Evolutionary conservation across 2,888 invertebrate species (phyloP).

Genomic region (Drosophila nr. perissopoda): DNA sequence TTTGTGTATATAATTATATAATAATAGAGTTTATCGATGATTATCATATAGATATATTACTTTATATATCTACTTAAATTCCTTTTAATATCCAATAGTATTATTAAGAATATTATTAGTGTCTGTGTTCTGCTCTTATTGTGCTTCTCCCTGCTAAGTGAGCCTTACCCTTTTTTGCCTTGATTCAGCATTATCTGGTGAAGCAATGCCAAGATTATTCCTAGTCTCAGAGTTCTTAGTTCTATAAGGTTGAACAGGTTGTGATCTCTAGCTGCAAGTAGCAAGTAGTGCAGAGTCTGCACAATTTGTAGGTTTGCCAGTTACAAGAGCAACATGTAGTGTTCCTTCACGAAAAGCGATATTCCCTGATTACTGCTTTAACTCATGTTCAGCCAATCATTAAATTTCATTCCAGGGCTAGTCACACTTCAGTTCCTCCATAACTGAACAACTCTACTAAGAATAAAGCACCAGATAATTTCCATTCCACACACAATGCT

Average conservation of each 20-base stretch:
- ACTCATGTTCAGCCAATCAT: not conserved
- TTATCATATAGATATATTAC: not conserved
- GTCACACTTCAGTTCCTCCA: not conserved
- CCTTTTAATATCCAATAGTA: too few species aligned
- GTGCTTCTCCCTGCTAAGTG: not conserved
- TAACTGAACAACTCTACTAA: not conserved
- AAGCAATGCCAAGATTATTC: not conserved
- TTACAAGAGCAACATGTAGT: not conserved
- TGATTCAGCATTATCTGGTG: not conserved
- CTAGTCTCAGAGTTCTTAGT: not conserved
- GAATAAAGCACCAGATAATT: not conserved
- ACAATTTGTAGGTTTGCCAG: not conserved
- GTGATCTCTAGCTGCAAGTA: not conserved
- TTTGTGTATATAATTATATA: too few species aligned
- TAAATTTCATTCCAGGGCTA: not conserved
- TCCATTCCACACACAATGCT: not conserved
- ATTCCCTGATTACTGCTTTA: not conserved
- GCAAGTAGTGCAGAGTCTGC: too few species aligned
- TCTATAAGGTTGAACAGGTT: not conserved
- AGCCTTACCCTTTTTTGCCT: not conserved
- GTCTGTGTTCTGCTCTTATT: too few species aligned
- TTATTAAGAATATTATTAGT: not conserved
- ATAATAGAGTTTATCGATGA: not conserved
- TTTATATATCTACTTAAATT: not conserved
- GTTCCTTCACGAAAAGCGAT: fast-evolving